Base-by-base conservation (phyloP, 2,797 vertebrate genomes). In the Schizopygopsis pylzovi region DNA sequence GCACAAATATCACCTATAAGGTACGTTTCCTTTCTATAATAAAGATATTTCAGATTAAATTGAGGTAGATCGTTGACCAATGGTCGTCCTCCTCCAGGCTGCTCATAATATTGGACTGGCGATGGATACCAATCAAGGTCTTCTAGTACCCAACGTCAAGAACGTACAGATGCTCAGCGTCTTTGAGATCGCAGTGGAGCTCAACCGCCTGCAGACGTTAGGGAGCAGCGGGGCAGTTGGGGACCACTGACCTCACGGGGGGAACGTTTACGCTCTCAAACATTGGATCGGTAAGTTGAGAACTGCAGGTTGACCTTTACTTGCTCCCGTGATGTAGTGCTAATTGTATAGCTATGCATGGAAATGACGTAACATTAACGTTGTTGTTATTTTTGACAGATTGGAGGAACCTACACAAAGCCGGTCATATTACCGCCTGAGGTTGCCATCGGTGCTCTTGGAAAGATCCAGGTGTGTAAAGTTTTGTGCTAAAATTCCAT, bases 251-350 rank as follows among this genome's bases (percentile, higher is more conserved):
- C 20, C 96, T 99, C 61, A 96, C 90, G 0, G 98, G 97, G 43
- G 98, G 98, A 85, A 98, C 98, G 0, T 99, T 99, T 92, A 99
- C 97, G 0, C 93, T 99, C 87, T 99, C 98, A 87, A 99, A 99
- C 94, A 97, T 99, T 59, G 98, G 98, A 92, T 97, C 98, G 11
- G 98, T 99, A 90, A 96, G 97, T 91, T 16, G 25, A 37, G 25
- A n/a, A 47, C 22, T 67, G 15, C 22, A 45, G 16, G 39, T 45
- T 63, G 20, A 54, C 0, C 45, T 13, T 41, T 0, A 16, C 49
- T 41, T 39, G 3, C 18, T 39, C 13, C 4, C 7, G 10, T 43
- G 18, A 28, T 45, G 45, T 37, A n/a, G 11, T 15, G 9, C 0
- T 81, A n/a, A 37, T 81, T 54, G 4, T 52, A 25, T 67, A 37